Conservation (phyloP, 2,797 vertebrate species). For the Neoniphon sammara region DNA sequence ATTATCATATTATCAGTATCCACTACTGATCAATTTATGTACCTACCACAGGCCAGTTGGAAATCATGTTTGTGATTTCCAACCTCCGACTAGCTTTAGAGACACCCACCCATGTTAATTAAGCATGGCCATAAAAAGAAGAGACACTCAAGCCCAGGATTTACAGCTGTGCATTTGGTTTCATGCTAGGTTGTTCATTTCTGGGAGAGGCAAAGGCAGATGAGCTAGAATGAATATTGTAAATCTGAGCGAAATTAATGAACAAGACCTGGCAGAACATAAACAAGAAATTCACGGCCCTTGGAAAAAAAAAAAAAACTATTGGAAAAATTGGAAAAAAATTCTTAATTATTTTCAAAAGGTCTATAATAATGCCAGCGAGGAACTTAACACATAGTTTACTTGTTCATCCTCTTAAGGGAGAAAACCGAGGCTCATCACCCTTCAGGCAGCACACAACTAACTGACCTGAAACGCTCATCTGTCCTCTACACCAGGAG, state of each 20-base stretch:
- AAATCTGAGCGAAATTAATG: constrained; percentile 41
- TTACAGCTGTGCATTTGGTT: constrained; percentile 7
- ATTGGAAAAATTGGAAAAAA: constrained; percentile 23
- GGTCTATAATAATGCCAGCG: constrained; percentile 38
- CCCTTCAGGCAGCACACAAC: constrained; percentile 37
- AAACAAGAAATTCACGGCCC: constrained; percentile 36
- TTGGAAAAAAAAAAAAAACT: constrained; percentile 6
- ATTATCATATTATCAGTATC: constrained; percentile 45
- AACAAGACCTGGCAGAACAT: constrained; percentile 40
- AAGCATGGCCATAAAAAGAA: constrained; percentile 38
- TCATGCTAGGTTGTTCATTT: constrained; percentile 25
- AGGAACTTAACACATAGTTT: constrained; percentile 19
- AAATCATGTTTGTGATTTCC: constrained; percentile 38
- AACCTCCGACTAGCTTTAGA: constrained; percentile 22
- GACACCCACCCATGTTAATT: constrained; percentile 36
- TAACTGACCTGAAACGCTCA: constrained; percentile 64
- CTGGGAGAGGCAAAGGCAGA: neutral
- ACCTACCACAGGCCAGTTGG: constrained; percentile 9
- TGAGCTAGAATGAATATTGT: neutral
- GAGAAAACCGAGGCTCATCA: constrained; percentile 31
- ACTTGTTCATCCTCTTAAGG: constrained; percentile 50
- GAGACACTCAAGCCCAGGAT: constrained; percentile 24
- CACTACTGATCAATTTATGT: constrained; percentile 14
- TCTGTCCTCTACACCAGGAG: constrained; percentile 36
- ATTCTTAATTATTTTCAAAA: constrained; percentile 24